A percentile compares a stretch with the other conserved stretches of the same genome.
Evolutionary conservation across 2,888 invertebrate genomes (phyloP).

Genomic region (Dascillus cervinus): DNA sequence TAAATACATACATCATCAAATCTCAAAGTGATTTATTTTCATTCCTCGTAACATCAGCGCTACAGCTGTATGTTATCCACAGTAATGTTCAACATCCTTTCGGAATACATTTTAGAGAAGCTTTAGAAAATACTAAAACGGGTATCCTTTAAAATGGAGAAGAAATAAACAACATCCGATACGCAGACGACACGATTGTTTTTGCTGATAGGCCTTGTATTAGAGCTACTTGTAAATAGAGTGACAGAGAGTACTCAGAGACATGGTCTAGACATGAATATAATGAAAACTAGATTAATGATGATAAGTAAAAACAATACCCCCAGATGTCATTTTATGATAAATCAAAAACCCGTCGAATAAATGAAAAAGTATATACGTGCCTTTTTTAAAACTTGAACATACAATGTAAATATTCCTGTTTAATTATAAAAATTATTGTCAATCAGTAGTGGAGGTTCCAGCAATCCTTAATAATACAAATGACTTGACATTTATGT

Average conservation of each 20-base stretch:
- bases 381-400: no score
- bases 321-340: constrained; percentile 3
- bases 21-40: no score
- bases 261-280: constrained; percentile 9
- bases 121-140: constrained; percentile 5
- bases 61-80: constrained; percentile 10
- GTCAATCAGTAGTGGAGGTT: constrained; percentile 4
- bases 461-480: no score
- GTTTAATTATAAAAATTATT: no score
- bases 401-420: no score
- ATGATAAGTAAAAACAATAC: constrained; percentile 6
- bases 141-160: constrained; percentile 8
- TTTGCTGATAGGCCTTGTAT: background rate
- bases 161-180: constrained; percentile 10
- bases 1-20: no score
- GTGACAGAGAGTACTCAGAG: background rate
- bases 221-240: background rate
- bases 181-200: constrained; percentile 7
- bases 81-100: constrained; percentile 11
- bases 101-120: no score
- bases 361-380: constrained; percentile 4
- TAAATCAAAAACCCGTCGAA: constrained; percentile 6
- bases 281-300: constrained; percentile 9
- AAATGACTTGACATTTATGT: no score
- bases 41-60: no score